Evolutionary conservation across 2,113 vertebrate genomes (phyloP), one percentile per base, ranked within the genome.

Genomic region (Marmota monax): DNA sequence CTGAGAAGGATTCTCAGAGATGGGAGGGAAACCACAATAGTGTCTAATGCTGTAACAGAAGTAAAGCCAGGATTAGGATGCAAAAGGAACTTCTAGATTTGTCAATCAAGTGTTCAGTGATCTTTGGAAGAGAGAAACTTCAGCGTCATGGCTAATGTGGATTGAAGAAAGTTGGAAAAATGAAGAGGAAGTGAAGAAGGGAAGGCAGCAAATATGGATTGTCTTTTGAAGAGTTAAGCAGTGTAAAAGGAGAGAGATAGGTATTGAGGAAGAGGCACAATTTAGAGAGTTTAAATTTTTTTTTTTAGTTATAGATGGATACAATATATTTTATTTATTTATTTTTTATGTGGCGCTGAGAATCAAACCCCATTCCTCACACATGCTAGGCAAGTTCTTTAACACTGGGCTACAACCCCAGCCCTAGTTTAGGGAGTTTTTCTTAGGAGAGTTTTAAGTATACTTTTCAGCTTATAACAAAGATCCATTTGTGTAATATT

Each of bases 381-480:
- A 53, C 51, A 53, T 16, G 51, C 51, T 53, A 53, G 51, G 51
- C 51, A 53, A 53, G 14, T 53, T 13, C 51, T 53, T 14, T 53
- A 16, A 13, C 51, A 53, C 16, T 53, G 14, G 51, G 51, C 51
- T 14, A 53, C 51, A 53, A 53, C 13, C 51, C 51, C 51, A 53
- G 51, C 51, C 51, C 51, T 16, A 53, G 14, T 92, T 65, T 61
- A 89, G 48, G 56, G 56, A 58, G 56, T 22, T 58, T 58, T 58
- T 58, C 5, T 53, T 25, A 82, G 20, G 7, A 39, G 4, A 73
- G 45, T 67, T 72, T 82, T 85, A 72, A 89, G 61, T 94, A 76
- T 95, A 27, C 3, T 76, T 96, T 95, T 77, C 53, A 92, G 4
- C 37, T 97, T 72, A 90, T 92, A 27, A 76, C 32, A 96, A 88